Evolutionary conservation across 2,888 invertebrate genomes (phyloP), one percentile per base, ranked within the genome.

Genomic region (Tenthredo mesomela): DNA sequence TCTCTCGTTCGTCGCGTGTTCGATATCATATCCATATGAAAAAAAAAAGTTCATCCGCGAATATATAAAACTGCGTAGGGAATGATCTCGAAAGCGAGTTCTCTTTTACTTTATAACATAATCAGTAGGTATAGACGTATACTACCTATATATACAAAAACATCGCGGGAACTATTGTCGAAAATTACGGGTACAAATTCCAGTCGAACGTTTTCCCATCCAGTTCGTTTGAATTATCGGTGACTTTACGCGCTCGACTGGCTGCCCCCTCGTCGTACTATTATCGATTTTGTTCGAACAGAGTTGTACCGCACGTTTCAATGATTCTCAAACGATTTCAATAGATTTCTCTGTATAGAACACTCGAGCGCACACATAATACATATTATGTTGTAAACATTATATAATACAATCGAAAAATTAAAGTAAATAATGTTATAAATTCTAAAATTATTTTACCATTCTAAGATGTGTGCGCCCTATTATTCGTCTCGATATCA

Each of bases 171-270:
- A 37, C 71, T n/a, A 29, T 71, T 4, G 71, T 71, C 37, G 15
- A n/a, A 71, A 71, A 37, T 71, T 71, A 71, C 37, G 25, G 71
- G 71, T 33, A 7, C 37, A 37, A 7, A 0, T 71, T 71, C 37
- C n/a, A 37, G 71, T 40, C 40, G 4, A 71, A 10, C 33, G 25
- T 71, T 71, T 40, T 71, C 25, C 71, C 18, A 50, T 50, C 50
- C 5, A 50, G 50, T n/a, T 71, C 71, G 37, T 71, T 71, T 50
- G 50, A 71, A 25, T 71, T 18, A 33, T 71, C 71, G 25, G 71
- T 40, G 71, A 71, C 40, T 71, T 40, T 33, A n/a, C 18, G 50
- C 50, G 50, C 71, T 33, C 21, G 29, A 10, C 25, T 3, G 21
- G n/a, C 21, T 61, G 61, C 61, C 25, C 25, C 21, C 21, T 10